These are phyloP conservation scores for Aphidoletes aphidimyza DNA, from an alignment of 2,888 invertebrate species.

Conservation along the genomic window DNA sequence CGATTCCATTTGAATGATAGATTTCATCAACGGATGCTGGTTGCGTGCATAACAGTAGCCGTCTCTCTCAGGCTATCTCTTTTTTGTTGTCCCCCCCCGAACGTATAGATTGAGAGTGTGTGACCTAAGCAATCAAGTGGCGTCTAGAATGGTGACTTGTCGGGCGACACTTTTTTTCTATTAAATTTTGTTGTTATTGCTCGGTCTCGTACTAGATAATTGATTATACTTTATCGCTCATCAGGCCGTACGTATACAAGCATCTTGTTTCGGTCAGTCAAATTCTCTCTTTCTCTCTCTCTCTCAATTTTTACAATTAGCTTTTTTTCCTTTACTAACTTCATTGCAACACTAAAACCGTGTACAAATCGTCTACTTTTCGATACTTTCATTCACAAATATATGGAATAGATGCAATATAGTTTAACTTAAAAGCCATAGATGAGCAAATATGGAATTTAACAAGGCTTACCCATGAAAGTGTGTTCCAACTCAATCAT, in stretches of 20 bases:
- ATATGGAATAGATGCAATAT: too few species aligned
- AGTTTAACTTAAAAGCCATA: too few species aligned
- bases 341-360: background rate
- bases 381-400: background rate
- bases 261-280: background rate
- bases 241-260: background rate
- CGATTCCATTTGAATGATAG: background rate
- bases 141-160: slow-evolving; percentile 33
- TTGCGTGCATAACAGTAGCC: background rate
- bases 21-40: slow-evolving; percentile 18
- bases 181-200: slow-evolving; percentile 28
- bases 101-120: background rate
- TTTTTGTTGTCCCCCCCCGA: too few species aligned
- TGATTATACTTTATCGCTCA: slow-evolving; percentile 33
- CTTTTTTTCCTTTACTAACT: background rate
- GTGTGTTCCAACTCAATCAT: too few species aligned
- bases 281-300: background rate
- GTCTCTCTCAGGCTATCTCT: too few species aligned
- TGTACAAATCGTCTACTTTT: background rate
- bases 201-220: background rate
- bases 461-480: too few species aligned
- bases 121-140: slow-evolving; percentile 49
- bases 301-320: background rate
- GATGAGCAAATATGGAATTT: too few species aligned
- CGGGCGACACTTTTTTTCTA: slow-evolving; percentile 48